These are phyloP conservation scores for Thunnus maccoyii DNA, from an alignment of 2,113 vertebrate species.

Conservation along the genomic window DNA sequence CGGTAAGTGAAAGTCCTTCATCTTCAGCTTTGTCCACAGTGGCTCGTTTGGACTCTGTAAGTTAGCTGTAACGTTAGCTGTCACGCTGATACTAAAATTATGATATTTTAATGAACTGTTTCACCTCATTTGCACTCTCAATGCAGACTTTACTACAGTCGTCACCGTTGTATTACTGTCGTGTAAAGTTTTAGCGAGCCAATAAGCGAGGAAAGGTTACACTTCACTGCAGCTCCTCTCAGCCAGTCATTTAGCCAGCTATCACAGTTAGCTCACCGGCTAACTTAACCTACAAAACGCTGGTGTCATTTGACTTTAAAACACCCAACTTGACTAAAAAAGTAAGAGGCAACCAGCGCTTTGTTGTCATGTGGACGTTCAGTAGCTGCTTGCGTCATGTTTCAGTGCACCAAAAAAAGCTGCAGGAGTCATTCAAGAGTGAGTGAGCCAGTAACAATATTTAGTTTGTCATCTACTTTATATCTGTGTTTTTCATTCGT, in stretches of 20 bases:
- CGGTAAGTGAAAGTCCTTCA: constrained; percentile 36
- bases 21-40: neutral
- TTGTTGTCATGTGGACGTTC: neutral
- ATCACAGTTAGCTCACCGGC: constrained; percentile 7
- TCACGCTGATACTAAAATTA: too few relatives aligned
- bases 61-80: too few relatives aligned
- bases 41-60: too few relatives aligned
- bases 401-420: constrained; percentile 6
- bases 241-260: too few relatives aligned
- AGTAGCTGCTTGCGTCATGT: neutral
- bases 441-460: neutral
- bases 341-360: neutral
- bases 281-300: neutral
- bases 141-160: too few relatives aligned
- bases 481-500: neutral
- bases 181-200: too few relatives aligned
- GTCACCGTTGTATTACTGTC: too few relatives aligned
- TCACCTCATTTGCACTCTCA: too few relatives aligned
- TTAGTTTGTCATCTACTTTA: neutral
- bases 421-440: neutral
- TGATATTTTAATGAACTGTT: too few relatives aligned
- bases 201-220: too few relatives aligned
- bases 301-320: neutral
- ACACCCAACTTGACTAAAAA: neutral
- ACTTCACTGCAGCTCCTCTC: too few relatives aligned